phyloP scores from a whole-genome alignment of 2,888 invertebrate species.

The Melolontha melolontha region DNA sequence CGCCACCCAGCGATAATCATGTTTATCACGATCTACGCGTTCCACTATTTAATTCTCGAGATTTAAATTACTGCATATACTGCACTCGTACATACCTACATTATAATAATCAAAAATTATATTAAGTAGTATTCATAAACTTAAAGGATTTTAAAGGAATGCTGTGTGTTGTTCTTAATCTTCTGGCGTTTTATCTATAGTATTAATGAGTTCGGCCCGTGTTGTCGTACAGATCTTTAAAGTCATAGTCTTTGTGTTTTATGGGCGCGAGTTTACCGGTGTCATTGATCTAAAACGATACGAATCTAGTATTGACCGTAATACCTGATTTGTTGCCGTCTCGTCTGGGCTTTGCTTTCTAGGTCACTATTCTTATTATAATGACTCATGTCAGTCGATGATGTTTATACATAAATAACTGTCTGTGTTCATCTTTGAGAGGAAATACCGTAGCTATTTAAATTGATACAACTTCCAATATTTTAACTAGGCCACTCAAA shows the following conservation, averaged over 20 bases:
- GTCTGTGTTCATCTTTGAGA: not conserved
- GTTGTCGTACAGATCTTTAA: conserved; percentile 22
- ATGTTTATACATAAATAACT: conserved; percentile 19
- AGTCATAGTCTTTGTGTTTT: conserved; percentile 18
- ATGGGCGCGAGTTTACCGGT: conserved; percentile 22
- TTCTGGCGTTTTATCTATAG: conserved; percentile 22
- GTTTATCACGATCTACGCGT: conserved; percentile 19
- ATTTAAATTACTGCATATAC: conserved; percentile 8
- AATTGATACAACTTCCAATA: no score
- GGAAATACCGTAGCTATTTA: no score
- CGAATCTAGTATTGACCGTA: conserved; percentile 29
- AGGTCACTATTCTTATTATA: conserved; percentile 38
- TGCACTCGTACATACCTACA: no score
- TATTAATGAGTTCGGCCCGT: conserved; percentile 15
- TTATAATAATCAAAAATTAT: no score
- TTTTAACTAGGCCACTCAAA: no score
- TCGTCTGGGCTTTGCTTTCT: conserved; percentile 31
- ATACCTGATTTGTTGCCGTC: conserved; percentile 25
- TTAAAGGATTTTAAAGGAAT: conserved; percentile 2
- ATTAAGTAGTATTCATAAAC: conserved; percentile 8
- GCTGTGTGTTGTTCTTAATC: conserved; percentile 9
- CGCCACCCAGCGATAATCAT: conserved; percentile 32
- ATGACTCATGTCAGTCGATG: conserved; percentile 27
- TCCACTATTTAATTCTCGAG: not conserved
- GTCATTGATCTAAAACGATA: conserved; percentile 33